Conservation (phyloP, 2,797 vertebrate species). For the Podarcis lilfordi region DNA sequence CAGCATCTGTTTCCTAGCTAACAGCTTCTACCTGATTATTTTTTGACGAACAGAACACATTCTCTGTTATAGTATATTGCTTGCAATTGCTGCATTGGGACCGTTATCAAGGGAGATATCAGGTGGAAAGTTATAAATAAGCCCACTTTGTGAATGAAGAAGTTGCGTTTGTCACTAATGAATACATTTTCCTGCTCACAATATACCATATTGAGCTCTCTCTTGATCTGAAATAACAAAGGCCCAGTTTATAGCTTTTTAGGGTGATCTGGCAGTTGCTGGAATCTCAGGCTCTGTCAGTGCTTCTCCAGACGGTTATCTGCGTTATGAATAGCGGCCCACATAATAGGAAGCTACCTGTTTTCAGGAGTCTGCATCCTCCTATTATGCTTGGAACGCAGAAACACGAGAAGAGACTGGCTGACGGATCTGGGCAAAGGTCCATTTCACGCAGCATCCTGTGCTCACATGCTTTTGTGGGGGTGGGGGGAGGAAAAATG, state of each 20-base stretch:
- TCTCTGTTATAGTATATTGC: not conserved
- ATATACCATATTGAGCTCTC: not conserved
- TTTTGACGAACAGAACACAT: not conserved
- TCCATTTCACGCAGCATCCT: too few relatives aligned
- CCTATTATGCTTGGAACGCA: not conserved
- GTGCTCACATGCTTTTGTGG: too few relatives aligned
- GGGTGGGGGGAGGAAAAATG: too few relatives aligned
- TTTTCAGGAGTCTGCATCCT: not conserved
- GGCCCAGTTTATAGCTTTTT: not conserved
- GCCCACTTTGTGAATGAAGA: not conserved
- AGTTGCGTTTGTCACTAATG: not conserved
- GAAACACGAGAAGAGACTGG: too few relatives aligned
- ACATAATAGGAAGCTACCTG: not conserved
- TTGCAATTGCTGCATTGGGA: accelerated
- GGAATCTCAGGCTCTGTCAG: not conserved
- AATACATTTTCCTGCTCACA: not conserved
- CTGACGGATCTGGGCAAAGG: too few relatives aligned
- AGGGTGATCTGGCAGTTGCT: not conserved
- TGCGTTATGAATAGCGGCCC: too few relatives aligned
- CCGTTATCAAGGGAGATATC: not conserved
- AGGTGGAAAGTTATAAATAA: not conserved
- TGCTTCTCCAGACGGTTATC: not conserved
- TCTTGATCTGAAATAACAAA: not conserved
- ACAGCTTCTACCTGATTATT: not conserved
- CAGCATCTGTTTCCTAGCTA: not conserved